Percentiles rank a stretch among this genome's conserved stretches.
These are phyloP conservation scores for Eupelmus urozonus DNA, from an alignment of 2,888 invertebrate species.

Conservation along the genomic window DNA sequence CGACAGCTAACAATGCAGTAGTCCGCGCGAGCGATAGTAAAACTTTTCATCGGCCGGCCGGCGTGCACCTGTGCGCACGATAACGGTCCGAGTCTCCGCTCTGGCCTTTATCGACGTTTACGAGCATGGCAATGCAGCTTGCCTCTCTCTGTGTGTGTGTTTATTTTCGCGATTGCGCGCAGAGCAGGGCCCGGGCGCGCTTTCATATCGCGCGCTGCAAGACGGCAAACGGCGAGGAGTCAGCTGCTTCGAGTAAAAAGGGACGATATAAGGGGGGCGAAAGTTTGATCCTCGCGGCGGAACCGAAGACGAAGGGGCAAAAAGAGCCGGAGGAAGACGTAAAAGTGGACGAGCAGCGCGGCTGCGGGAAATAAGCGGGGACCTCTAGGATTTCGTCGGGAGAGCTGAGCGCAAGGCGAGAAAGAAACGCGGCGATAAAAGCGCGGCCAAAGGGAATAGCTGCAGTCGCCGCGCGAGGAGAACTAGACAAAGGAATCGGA, in stretches of 20 bases:
- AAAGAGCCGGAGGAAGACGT: neutral
- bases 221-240: neutral
- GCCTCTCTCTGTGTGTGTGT: neutral
- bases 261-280: neutral
- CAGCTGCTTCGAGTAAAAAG: neutral
- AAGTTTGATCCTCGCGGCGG: neutral
- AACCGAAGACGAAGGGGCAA: neutral
- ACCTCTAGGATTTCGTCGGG: neutral
- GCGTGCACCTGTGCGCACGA: constrained; percentile 26
- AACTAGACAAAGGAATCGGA: constrained; percentile 14
- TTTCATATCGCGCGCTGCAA: constrained; percentile 30
- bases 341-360: constrained; percentile 24
- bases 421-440: neutral
- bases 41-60: constrained; percentile 30
- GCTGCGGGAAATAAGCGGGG: neutral
- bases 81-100: constrained; percentile 7
- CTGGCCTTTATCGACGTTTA: constrained; percentile 47
- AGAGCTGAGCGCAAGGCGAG: neutral
- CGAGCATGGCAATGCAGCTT: constrained; percentile 39
- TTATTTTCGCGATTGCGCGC: constrained; percentile 35
- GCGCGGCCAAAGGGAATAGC: neutral
- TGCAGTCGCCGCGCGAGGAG: neutral
- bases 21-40: constrained; percentile 29
- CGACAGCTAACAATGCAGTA: too few species aligned
- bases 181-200: constrained; percentile 2